Base-by-base conservation (phyloP, 30 jellyfish, hydroid and myxozoan species). In the Aurelia sp. region DNA sequence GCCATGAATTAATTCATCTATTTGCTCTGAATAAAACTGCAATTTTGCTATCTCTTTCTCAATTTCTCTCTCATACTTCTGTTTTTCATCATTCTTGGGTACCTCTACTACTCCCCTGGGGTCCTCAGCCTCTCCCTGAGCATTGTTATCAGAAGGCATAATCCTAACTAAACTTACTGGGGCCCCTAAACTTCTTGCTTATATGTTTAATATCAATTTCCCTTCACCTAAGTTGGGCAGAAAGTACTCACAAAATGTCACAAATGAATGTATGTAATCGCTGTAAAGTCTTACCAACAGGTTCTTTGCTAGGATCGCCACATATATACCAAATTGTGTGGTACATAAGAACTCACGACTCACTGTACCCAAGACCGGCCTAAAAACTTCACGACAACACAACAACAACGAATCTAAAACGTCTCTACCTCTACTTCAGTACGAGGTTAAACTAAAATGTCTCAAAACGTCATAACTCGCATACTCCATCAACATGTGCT, bases 251-350 rank as follows among this genome's bases (percentile, higher is more conserved):
- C 81, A 80, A 64, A 80, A 18, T 65, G 74, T 64, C 75, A 62
- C 72, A 80, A 64, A 80, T 57, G 82, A 47, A 41, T 66, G 50
- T 35, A 80, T 33, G 52, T 64, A 50, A 80, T 33, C 19, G 82
- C 44, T 80, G 51, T 48, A 67, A 52, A 22, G 81, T 63, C 90
- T 64, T 57, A 65, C 72, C 90, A 65, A 63, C 27, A 33, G 72
- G 53, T 75, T 75, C 80, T 52, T 78, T 75, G 73, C 72, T n/a
- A 63, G 72, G 90, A 81, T 65, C 90, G 90, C 90, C 90, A 80
- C 90, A 4, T 35, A 78, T 80, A 33, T 65, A 80, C 90, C 90
- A 67, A 63, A 1, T 78, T 80, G 90, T 80, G 74, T 52, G 53
- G 52, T 80, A 80, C 64, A 63, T 55, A 5, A 4, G 3, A 17